Evolutionary conservation across 2,113 vertebrate genomes (phyloP).

Genomic region (Nanorana parkeri): DNA sequence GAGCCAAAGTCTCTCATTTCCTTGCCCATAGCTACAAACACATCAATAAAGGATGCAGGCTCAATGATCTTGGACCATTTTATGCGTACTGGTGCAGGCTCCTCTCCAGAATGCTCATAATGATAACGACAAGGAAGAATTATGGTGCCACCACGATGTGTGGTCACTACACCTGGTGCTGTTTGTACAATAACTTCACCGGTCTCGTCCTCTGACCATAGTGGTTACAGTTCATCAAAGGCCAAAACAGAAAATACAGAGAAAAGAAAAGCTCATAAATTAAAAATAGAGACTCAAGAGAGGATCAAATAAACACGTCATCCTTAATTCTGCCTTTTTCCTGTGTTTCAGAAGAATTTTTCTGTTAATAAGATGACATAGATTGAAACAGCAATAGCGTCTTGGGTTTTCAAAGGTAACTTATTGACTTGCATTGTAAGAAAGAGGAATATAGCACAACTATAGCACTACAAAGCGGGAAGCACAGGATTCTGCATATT

Average conservation of each 20-base stretch:
- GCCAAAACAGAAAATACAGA: neutral
- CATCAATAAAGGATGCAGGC: conserved; percentile 83
- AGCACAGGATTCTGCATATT: no score
- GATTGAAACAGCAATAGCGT: no score
- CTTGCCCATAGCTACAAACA: conserved; percentile 89
- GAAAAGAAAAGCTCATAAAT: neutral
- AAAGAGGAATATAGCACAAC: no score
- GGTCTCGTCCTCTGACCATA: conserved; percentile 82
- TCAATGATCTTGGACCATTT: conserved; percentile 95
- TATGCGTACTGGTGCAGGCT: conserved; percentile 83
- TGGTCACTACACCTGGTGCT: conserved; percentile 90
- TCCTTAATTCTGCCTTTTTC: neutral
- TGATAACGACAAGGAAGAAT: conserved; percentile 92
- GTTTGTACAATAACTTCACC: conserved; percentile 93
- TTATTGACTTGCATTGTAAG: no score
- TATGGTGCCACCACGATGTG: conserved; percentile 91
- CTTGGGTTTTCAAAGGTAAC: no score
- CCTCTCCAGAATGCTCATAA: conserved; percentile 80
- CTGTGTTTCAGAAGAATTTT: no score
- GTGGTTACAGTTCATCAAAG: neutral
- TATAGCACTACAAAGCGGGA: no score
- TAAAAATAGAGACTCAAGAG: neutral
- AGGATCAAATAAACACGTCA: neutral
- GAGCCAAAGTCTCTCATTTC: conserved; percentile 82
- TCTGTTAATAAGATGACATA: no score